Evolutionary conservation across 1,140 invertebrate species (phyloP).

Genomic region (Cotesia vestalis): DNA sequence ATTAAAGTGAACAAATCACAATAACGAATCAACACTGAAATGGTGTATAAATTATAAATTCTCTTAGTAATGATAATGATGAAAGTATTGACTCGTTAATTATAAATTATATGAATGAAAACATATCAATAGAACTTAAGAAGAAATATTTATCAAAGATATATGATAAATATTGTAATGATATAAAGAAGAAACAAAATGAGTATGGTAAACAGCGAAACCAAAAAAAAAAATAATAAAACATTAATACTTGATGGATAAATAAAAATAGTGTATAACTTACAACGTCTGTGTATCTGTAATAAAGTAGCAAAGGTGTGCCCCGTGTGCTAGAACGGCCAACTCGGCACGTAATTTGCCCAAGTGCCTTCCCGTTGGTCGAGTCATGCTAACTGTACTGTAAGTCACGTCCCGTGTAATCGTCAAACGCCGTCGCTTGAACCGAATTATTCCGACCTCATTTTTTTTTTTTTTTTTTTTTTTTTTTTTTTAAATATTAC

Average conservation of each 20-base stretch:
- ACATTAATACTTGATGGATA: neutral
- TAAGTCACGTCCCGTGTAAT: constrained; percentile 49
- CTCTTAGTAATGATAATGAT: constrained; percentile 51
- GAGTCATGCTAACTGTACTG: constrained; percentile 57
- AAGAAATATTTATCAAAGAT: constrained; percentile 23
- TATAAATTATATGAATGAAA: constrained; percentile 22
- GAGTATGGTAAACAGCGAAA: neutral
- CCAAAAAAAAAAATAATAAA: constrained; percentile 16
- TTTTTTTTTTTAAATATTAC: constrained; percentile 4
- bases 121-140: constrained; percentile 34
- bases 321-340: constrained; percentile 59
- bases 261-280: constrained; percentile 31
- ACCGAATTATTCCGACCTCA: constrained; percentile 37
- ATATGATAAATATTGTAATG: neutral
- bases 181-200: constrained; percentile 5
- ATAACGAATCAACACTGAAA: neutral
- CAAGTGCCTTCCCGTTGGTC: constrained; percentile 66
- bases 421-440: constrained; percentile 34
- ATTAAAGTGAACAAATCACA: constrained; percentile 44
- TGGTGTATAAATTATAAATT: constrained; percentile 16
- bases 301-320: constrained; percentile 46
- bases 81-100: constrained; percentile 26
- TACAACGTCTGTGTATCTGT: constrained; percentile 33
- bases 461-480: constrained; percentile 12
- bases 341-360: constrained; percentile 65